Evolutionary conservation across 1,140 invertebrate species (phyloP).

Genomic region (Triops cancriformis): DNA sequence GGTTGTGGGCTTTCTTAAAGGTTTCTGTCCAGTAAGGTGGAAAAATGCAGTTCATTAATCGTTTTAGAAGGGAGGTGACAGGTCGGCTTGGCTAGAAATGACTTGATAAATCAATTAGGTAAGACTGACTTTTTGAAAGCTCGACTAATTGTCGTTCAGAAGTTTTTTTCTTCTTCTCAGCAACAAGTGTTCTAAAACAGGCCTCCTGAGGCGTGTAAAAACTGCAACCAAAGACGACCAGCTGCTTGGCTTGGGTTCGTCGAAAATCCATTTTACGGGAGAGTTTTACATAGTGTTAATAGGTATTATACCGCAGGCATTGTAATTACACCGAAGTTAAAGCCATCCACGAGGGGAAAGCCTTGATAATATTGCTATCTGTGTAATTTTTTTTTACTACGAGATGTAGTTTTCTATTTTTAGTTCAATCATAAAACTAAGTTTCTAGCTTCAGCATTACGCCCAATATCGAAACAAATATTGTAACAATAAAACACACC

Average conservation of each 20-base stretch:
- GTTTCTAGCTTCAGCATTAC: too few relatives aligned
- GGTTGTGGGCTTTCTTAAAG: conserved; percentile 4
- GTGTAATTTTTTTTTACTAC: too few relatives aligned
- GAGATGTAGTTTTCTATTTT: too few relatives aligned
- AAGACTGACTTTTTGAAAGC: background rate
- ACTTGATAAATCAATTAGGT: background rate
- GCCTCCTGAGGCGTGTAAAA: background rate
- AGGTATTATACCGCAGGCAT: too few relatives aligned
- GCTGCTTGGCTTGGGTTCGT: background rate
- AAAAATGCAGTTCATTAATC: background rate
- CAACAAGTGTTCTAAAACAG: background rate
- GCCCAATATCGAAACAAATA: too few relatives aligned
- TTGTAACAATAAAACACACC: too few relatives aligned
- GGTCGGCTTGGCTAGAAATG: background rate
- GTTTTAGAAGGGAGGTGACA: background rate
- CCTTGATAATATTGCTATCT: too few relatives aligned
- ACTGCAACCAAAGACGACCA: background rate
- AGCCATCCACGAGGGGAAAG: too few relatives aligned
- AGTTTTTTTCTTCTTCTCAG: background rate
- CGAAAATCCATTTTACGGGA: too few relatives aligned
- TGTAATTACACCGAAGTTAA: too few relatives aligned
- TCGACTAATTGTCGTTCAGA: background rate
- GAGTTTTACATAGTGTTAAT: too few relatives aligned
- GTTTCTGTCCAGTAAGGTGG: background rate
- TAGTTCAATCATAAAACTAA: too few relatives aligned